Evolutionary conservation across 1,140 invertebrate species (phyloP).

Genomic region (Drosophila trapezifrons): DNA sequence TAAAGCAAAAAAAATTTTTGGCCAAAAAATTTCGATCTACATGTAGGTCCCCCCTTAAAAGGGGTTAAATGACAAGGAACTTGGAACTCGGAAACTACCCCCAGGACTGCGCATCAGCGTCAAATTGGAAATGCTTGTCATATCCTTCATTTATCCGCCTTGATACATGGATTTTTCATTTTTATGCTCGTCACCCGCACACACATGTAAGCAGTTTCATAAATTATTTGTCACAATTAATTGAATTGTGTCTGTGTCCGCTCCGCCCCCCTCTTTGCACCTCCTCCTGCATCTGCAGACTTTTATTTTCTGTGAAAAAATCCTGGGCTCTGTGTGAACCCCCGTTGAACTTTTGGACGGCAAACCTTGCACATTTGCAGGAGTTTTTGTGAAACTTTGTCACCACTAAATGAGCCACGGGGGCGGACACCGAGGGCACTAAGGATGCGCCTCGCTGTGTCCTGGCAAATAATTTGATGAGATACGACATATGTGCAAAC

Average conservation of each 20-base stretch:
- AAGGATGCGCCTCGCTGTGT: conserved; percentile 65
- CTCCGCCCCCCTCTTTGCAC: too few relatives aligned
- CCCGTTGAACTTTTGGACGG: conserved; percentile 34
- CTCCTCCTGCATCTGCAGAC: conserved; percentile 27
- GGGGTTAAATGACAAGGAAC: conserved; percentile 59
- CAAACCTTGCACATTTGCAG: conserved; percentile 58
- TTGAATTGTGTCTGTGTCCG: conserved; percentile 77
- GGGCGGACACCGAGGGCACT: conserved; percentile 44
- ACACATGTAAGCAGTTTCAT: conserved; percentile 66
- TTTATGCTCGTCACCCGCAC: conserved; percentile 51
- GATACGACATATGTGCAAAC: conserved; percentile 84
- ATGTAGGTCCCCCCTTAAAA: too few relatives aligned
- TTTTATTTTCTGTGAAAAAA: conserved; percentile 13
- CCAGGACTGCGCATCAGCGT: conserved; percentile 54
- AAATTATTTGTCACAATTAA: conserved; percentile 84
- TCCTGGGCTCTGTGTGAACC: conserved; percentile 17
- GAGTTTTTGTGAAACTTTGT: conserved; percentile 66
- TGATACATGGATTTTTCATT: conserved; percentile 77
- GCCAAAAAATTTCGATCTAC: too few relatives aligned
- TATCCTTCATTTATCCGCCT: conserved; percentile 81
- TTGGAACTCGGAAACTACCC: conserved; percentile 48
- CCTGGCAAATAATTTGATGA: conserved; percentile 84
- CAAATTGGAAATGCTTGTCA: conserved; percentile 84
- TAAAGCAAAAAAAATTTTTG: too few relatives aligned
- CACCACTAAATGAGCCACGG: conserved; percentile 67